Conservation (phyloP, 2,113 vertebrate species). For the Mus spicilegus region DNA sequence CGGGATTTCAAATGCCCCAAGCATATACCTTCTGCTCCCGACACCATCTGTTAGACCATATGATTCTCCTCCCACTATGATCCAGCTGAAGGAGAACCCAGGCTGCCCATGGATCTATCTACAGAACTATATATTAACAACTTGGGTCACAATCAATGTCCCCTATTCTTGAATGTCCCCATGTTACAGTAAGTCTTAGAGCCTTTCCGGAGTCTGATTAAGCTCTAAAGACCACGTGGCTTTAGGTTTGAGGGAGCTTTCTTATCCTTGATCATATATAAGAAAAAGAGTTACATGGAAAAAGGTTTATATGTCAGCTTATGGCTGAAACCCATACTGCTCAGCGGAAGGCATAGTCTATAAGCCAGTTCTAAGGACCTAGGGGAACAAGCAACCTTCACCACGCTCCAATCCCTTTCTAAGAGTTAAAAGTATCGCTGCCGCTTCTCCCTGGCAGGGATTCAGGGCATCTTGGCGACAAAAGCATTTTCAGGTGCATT, state of each 20-base stretch:
- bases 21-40: background rate
- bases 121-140: background rate
- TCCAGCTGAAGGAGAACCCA: background rate
- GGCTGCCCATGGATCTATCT: background rate
- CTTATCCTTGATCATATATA: background rate
- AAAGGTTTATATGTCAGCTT: background rate
- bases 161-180: background rate
- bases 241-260: background rate
- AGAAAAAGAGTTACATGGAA: conserved; percentile 47
- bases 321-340: background rate
- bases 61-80: background rate
- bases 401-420: conserved; percentile 35
- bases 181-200: background rate
- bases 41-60: background rate
- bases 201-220: background rate
- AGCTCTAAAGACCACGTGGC: background rate
- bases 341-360: background rate
- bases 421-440: conserved; percentile 62
- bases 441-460: background rate
- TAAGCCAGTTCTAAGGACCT: conserved; percentile 5
- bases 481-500: conserved; percentile 64
- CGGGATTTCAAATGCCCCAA: background rate
- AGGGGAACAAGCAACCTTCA: conserved; percentile 30
- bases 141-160: background rate
- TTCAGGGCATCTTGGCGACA: conserved; percentile 58